Conservation (phyloP, 2,113 vertebrate species). For the Tenrec ecaudatus region DNA sequence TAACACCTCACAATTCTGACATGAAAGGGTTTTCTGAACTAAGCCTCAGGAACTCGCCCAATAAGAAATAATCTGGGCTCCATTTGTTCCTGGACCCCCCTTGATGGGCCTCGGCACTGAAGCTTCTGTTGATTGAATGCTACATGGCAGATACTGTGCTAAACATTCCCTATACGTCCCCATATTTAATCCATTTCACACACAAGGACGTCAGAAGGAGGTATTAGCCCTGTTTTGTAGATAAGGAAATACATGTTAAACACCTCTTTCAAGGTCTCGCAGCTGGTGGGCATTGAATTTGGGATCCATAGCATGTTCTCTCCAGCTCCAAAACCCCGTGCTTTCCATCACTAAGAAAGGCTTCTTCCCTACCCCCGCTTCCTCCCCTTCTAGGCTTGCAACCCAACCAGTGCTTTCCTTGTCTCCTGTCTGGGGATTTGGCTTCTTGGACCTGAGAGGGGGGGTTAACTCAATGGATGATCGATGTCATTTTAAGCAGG, state of each 20-base stretch:
- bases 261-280: background rate
- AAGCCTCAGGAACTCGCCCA: background rate
- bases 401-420: no score
- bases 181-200: constrained; percentile 48
- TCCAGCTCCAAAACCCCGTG: background rate
- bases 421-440: background rate
- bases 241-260: constrained; percentile 17
- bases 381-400: background rate
- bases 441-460: background rate
- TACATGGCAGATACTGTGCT: background rate
- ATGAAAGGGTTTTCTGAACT: background rate
- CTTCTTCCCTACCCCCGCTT: background rate
- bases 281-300: background rate
- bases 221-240: background rate
- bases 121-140: background rate
- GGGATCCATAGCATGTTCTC: background rate
- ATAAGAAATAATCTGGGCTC: background rate
- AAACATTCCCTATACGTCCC: background rate
- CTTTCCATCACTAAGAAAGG: background rate
- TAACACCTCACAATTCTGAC: background rate
- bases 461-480: background rate
- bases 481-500: background rate
- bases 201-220: constrained; percentile 2
- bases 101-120: background rate
- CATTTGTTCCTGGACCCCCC: background rate